Evolutionary conservation across 2,888 invertebrate species (phyloP), one percentile per base, ranked within the genome.

Genomic region (Phanerotoma sp.): DNA sequence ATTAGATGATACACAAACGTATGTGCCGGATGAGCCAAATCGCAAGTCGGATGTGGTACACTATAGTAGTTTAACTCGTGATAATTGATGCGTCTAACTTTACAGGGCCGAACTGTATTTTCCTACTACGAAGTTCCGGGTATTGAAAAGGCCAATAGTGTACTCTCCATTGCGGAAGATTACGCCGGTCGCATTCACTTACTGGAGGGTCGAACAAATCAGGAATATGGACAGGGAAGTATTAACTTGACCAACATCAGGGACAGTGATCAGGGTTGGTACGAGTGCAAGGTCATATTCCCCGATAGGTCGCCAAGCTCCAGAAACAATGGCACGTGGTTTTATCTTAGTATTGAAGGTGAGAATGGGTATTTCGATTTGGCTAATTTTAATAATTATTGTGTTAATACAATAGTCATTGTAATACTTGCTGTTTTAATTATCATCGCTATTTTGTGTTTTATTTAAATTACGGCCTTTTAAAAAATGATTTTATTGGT

Each of bases 211-310:
- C 75, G 78, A 57, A 81, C 81, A 46, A 85, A 85, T 57, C 81
- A 82, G 56, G 80, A 82, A 21, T 81, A 79, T 57, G 87, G 87
- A 16, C 81, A 82, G 64, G 89, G 87, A 65, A 86, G 89, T 65
- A 85, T 93, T 66, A 93, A 94, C 80, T 81, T 96, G 62, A 92
- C 90, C 53, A 86, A 90, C 64, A 91, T 95, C 66, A 83, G 91
- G 61, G 93, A 93, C 78, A 85, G 89, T 47, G 96, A 96, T 79
- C 87, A 89, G 70, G 96, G 95, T 64, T 91, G 92, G 85, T 96
- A 92, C 79, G 91, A 93, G 79, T 96, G 96, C 79, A 86, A 85
- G 73, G 87, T 95, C 61, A 84, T 88, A 70, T 94, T 93, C 77
- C 89, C 94, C 58, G 93, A 93, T 78, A 85, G 93, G 67, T 85